Conservation (phyloP, 2,888 invertebrate species). For the Dicycla oo region DNA sequence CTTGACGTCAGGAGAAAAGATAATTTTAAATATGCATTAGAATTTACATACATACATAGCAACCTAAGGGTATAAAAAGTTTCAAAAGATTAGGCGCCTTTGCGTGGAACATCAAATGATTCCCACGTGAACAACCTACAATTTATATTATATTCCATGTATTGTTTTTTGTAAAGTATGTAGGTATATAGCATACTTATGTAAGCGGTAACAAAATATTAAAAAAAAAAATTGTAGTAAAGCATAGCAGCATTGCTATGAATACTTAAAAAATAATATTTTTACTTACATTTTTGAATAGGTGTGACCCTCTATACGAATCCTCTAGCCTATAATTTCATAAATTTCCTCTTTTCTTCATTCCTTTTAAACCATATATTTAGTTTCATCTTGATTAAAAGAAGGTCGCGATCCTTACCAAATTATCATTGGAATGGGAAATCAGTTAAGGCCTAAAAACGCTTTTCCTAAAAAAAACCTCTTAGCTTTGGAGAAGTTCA, state of each 20-base stretch:
- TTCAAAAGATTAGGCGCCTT: not conserved
- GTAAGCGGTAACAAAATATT: not conserved
- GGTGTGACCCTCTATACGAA: not conserved
- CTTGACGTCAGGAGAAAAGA: not conserved
- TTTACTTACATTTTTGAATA: too few species aligned
- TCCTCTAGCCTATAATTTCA: too few species aligned
- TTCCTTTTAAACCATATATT: too few species aligned
- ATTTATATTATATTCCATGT: not conserved
- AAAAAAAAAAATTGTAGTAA: not conserved
- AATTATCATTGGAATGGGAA: slow-evolving; percentile 44
- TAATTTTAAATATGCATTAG: not conserved
- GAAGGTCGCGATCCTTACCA: slow-evolving; percentile 13
- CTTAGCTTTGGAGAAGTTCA: slow-evolving; percentile 16
- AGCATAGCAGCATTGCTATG: too few species aligned
- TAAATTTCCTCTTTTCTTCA: too few species aligned
- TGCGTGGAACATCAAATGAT: slow-evolving; percentile 2
- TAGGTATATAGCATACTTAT: not conserved
- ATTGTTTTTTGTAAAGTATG: not conserved
- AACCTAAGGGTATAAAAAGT: not conserved
- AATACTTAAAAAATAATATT: too few species aligned
- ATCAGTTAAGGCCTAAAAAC: slow-evolving; percentile 31
- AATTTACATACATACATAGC: not conserved
- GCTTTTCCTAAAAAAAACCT: slow-evolving; percentile 31
- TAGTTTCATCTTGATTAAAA: slow-evolving; percentile 17
- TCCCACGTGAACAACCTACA: not conserved